A percentile compares a stretch with the other conserved stretches of the same genome.
Evolutionary conservation across 1,140 invertebrate genomes (phyloP).

Genomic region (Andricus grossulariae): DNA sequence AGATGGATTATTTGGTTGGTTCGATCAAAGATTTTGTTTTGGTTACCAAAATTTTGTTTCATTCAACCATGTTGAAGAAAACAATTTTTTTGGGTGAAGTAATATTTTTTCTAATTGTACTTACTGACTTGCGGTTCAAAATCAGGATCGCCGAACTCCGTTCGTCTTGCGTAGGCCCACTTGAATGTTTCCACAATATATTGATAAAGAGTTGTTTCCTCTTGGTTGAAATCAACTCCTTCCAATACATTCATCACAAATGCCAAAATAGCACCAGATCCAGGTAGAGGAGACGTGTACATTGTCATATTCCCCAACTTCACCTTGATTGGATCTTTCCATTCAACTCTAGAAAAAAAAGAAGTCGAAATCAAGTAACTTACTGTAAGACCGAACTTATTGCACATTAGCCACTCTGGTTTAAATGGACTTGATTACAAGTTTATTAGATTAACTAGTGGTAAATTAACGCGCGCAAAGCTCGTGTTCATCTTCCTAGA

Average conservation of each 20-base stretch:
- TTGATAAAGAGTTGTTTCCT: slow-evolving; percentile 81
- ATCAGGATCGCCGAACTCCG: slow-evolving; percentile 89
- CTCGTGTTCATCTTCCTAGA: too few species aligned
- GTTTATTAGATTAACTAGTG: too few species aligned
- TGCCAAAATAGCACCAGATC: slow-evolving; percentile 85
- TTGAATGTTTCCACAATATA: slow-evolving; percentile 94
- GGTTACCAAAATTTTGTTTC: too few species aligned
- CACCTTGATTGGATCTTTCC: slow-evolving; percentile 78
- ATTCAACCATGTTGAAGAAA: too few species aligned
- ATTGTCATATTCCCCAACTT: slow-evolving; percentile 79
- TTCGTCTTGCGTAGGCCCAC: slow-evolving; percentile 92
- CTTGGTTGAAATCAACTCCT: slow-evolving; percentile 71
- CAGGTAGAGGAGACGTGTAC: slow-evolving; percentile 87
- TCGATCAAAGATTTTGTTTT: too few species aligned
- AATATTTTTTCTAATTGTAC: too few species aligned
- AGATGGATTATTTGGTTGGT: too few species aligned
- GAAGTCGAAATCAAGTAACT: neutral
- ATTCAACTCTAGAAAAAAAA: slow-evolving; percentile 75
- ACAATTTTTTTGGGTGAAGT: too few species aligned
- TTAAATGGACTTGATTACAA: too few species aligned
- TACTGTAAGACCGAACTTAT: too few species aligned
- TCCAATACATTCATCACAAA: slow-evolving; percentile 92
- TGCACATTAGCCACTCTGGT: too few species aligned
- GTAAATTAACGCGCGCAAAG: too few species aligned
- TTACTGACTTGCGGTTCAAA: slow-evolving; percentile 70